Base-by-base conservation (phyloP, 1,140 invertebrate genomes). In the Ooceraea biroi region DNA sequence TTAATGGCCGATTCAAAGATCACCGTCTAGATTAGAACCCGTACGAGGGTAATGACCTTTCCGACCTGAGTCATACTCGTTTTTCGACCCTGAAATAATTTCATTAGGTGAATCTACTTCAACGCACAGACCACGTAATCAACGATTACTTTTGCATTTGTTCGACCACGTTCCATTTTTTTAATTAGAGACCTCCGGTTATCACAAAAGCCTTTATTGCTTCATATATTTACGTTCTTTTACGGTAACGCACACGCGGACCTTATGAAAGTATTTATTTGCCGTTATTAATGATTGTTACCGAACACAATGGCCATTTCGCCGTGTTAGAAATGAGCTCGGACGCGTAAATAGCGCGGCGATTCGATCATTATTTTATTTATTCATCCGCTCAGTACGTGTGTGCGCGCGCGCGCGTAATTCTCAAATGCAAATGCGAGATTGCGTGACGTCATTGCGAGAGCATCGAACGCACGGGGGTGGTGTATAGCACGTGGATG, bases 371-470 rank as follows among this genome's bases (percentile, higher is more conserved):
- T 78, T 46, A 44, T 80, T 57, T 55, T 25, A 66, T n/a, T 57
- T 55, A 50, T 80, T 80, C 44, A 80, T 80, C 69, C 17, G 41
- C 65, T n/a, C 63, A n/a, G n/a, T 4, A 7, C 36, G 2, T 7
- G 36, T 7, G 36, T n/a, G 50, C 52, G 17, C n/a, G n/a, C 0
- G 19, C 36, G 14, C 22, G 36, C 65, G 25, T 55, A 44, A 80
- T 71, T 71, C 41, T 30, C 65, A 57, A 57, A 80, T 66, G 74
- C 63, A 77, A 77, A 77, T 80, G 65, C 76, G 25, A 57, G 58
- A 76, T 76, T 14, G 68, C 46, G 50, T 55, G 50, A 71, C 76
- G 76, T 80, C 48, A 71, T n/a, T 36, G 50, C 8, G 44, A 52
- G 63, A 71, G 50, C 65, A 46, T 57, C 65, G 61, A 80, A 69